Evolutionary conservation across 1,140 invertebrate species (phyloP), one percentile per base, ranked within the genome.

Genomic region (Saxidomus purpurata): DNA sequence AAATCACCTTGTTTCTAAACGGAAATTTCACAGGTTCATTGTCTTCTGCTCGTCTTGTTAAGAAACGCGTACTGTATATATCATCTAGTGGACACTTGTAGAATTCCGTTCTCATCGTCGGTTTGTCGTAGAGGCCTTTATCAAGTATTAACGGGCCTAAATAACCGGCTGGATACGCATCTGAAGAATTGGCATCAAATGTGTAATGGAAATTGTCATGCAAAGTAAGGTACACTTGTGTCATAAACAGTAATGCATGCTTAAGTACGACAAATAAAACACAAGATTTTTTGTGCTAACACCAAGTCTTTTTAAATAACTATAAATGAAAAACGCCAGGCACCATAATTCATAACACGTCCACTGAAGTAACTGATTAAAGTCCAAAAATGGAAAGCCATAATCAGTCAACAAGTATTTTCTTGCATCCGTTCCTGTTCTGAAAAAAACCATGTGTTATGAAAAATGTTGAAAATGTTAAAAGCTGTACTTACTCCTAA

Each of bases 141-240:
- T 47, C 49, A 1, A 79, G 4, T 28, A 28, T 22, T 34, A 79
- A 22, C 1, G 40, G 49, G 8, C 49, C 1, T 4, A 79, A 13
- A n/a, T 49, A 55, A 49, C 74, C 74, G 6, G 6, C 31, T 22
- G 49, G 40, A 28, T 49, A 47, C 6, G 40, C 9, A 13, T 22
- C 15, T 1, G 67, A 38, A 17, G 6, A 38, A 19, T 71, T 79
- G n/a, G 1, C 74, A 49, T 55, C 74, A 79, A 49, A 79, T 49
- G 43, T 79, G n/a, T 79, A 79, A 31, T 28, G n/a, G 74, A 79
- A 79, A 34, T 79, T 79, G 15, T 79, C 49, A 13, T 1, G 1
- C 15, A 79, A 34, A 11, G 13, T 0, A 6, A 79, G 3, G 15
- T 49, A 79, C 1, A 47, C 22, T 25, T 47, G 4, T 79, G 74